Base-by-base conservation (phyloP, 1,140 invertebrate genomes). In the Lordiphosa clarofinis region DNA sequence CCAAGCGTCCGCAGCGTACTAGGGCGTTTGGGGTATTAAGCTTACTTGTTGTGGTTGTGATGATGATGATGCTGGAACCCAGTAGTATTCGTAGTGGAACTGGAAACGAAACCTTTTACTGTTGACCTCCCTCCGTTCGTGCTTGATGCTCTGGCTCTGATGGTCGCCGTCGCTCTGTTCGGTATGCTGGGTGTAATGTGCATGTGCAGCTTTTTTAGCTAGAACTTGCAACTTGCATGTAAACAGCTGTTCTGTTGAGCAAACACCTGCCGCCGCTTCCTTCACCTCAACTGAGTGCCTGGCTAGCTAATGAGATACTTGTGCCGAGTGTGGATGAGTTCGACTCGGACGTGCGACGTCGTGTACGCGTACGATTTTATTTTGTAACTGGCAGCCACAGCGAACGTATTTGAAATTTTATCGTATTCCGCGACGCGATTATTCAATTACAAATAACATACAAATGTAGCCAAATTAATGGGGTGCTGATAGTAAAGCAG, bases 101-200 rank as follows among this genome's bases (percentile, higher is more conserved):
- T 81, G 71, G 61, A 74, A 56, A 43, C 50, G 37, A 68, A 37
- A 39, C 19, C 39, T 56, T 46, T 55, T n/a, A 24, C 50, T 43
- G 37, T 19, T 40, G 31, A 49, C 43, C 36, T 33, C 38, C 24
- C 15, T n/a, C 33, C 15, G 31, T 37, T 40, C 39, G 24, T 53
- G 60, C 55, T 59, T 49, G 38, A 44, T 36, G 49, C 49, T 52
- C 36, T 39, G 48, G 37, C 48, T 57, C 15, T 56, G 71, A 57
- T 69, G 71, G 75, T 81, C 71, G 66, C 36, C 75, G 75, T 81
- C 66, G 66, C 66, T 81, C 75, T 81, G 66, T 47, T 60, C 47
- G 33, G 55, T 38, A 66, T 58, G 10, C 19, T 24, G 37, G 28
- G 28, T 79, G 74, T 70, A 79, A 50, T 61, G 46, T 43, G 36